A percentile compares a stretch with the other conserved stretches of the same genome.
Conservation (phyloP, 2,797 vertebrate species). For the Lagocephalus sceleratus region DNA sequence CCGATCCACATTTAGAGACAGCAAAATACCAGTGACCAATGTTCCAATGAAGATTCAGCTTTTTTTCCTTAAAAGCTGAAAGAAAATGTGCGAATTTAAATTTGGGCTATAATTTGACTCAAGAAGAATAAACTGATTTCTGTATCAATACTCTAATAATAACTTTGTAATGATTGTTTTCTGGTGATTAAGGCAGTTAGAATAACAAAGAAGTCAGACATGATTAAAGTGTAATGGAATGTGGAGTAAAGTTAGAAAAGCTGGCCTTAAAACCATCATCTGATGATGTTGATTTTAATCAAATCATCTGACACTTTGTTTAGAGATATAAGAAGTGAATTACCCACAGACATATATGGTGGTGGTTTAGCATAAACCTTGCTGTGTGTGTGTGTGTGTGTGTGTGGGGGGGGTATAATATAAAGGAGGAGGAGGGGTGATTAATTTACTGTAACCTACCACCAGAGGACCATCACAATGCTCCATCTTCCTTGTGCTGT, state of each 20-base stretch:
- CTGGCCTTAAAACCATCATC: constrained; percentile 38
- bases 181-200: too few species aligned
- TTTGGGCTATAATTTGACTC: too few species aligned
- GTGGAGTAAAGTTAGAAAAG: constrained; percentile 32
- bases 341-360: constrained; percentile 38
- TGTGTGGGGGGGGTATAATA: not conserved
- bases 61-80: too few species aligned
- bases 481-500: too few species aligned
- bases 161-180: too few species aligned
- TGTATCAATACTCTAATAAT: too few species aligned
- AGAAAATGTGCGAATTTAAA: too few species aligned
- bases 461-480: too few species aligned
- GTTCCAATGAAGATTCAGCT: too few species aligned
- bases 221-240: constrained; percentile 4
- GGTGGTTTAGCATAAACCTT: constrained; percentile 38
- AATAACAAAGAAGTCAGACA: too few species aligned
- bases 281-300: constrained; percentile 54
- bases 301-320: constrained; percentile 44
- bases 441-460: too few species aligned
- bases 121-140: too few species aligned
- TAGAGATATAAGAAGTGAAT: constrained; percentile 37
- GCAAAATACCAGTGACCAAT: not conserved
- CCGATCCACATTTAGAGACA: constrained; percentile 6
- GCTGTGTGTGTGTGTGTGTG: constrained; percentile 3
- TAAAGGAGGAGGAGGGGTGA: not conserved